Evolutionary conservation across 2,113 vertebrate genomes (phyloP).

Genomic region (Butastur rufipennis): DNA sequence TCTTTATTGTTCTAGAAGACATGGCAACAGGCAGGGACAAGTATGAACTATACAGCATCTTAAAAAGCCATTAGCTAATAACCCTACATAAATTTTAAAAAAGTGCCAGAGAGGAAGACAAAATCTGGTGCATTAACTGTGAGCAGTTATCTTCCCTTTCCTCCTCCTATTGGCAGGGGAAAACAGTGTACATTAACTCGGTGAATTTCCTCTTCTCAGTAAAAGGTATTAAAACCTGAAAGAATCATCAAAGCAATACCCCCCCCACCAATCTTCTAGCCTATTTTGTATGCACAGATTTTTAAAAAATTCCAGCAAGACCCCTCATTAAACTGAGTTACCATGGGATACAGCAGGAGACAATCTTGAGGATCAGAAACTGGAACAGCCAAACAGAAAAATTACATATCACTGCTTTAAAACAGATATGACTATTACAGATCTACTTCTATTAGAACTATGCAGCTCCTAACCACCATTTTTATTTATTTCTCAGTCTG

Average conservation of each 20-base stretch:
- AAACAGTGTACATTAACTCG: not conserved
- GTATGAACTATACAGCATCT: not conserved
- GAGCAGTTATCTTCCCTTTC: not conserved
- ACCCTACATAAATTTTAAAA: not conserved
- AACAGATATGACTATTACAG: not conserved
- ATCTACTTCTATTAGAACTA: not conserved
- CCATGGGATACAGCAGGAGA: not conserved
- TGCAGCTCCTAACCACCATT: not conserved
- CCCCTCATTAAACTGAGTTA: not conserved
- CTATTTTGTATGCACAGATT: not conserved
- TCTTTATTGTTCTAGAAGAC: not conserved
- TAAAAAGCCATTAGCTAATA: not conserved
- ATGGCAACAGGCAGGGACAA: not conserved
- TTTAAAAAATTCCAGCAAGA: not conserved
- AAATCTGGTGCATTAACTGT: not conserved
- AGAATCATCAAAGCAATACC: not conserved
- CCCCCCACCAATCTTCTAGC: not conserved
- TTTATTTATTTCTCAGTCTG: not conserved
- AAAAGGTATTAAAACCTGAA: not conserved
- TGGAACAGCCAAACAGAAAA: not conserved
- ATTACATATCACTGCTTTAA: not conserved
- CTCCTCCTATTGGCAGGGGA: not conserved
- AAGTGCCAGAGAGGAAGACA: not conserved
- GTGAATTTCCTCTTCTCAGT: not conserved
- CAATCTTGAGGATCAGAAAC: not conserved